Percentiles rank a stretch among this genome's conserved stretches.
phyloP scores from a whole-genome alignment of 2,113 vertebrate genomes.

The Pelmatolapia mariae region DNA sequence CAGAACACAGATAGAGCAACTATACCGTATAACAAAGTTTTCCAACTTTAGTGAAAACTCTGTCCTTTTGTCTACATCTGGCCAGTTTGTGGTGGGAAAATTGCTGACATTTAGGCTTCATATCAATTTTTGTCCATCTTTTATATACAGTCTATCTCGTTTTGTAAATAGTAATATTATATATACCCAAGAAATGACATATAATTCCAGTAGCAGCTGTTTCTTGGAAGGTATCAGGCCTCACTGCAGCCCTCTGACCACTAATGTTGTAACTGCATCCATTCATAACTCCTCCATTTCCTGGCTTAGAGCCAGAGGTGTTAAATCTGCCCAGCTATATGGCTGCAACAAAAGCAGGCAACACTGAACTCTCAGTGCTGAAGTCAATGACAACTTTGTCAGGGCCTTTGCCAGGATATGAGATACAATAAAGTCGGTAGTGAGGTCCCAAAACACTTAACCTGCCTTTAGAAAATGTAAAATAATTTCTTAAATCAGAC shows the following conservation, averaged over 20 bases:
- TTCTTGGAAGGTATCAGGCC: not conserved
- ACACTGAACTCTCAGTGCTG: not conserved
- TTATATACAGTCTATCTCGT: not conserved
- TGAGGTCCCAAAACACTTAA: not conserved
- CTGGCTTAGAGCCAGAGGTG: not conserved
- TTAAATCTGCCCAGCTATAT: slow-evolving; percentile 28
- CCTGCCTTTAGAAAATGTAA: not conserved
- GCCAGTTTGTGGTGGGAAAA: not conserved
- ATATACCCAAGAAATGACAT: not conserved
- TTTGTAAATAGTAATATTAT: not conserved
- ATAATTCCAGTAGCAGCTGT: not conserved
- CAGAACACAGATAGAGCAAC: not conserved
- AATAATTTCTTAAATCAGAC: not conserved
- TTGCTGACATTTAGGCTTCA: not conserved
- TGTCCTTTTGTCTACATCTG: not conserved
- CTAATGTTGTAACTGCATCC: not conserved
- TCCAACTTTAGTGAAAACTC: not conserved
- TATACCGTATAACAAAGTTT: not conserved
- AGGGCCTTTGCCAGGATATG: not conserved
- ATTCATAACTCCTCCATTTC: not conserved
- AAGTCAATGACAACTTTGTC: not conserved
- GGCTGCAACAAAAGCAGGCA: slow-evolving; percentile 4
- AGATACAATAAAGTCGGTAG: not conserved
- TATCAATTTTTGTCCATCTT: not conserved
- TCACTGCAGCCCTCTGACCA: not conserved